Base-by-base conservation (phyloP, 2,113 vertebrate species). In the Poeciliopsis retropinna region DNA sequence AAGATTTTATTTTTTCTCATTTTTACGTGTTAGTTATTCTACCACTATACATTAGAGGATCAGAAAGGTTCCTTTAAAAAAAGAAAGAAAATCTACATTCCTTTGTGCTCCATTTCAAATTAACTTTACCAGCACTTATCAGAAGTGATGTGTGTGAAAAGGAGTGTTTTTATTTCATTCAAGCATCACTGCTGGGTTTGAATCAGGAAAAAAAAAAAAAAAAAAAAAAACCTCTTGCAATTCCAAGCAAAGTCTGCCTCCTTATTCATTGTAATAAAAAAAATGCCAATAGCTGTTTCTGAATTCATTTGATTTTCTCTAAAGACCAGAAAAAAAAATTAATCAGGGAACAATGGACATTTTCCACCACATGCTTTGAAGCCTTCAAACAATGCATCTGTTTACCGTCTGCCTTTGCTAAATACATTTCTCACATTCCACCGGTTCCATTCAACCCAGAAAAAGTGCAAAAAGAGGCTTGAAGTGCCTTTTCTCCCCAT, bases 371-470 rank as follows among this genome's bases (percentile, higher is more conserved):
- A 72, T 88, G 83, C 87, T 82, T 90, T 89, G 85, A 91, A 88
- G 90, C 87, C 77, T 82, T 74, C 67, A 78, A 81, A 90, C 85
- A 91, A 93, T 90, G 87, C 93, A 93, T 91, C 93, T 91, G 92
- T 92, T 90, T 92, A 90, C 88, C 82, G 85, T 89, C 82, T 91
- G 89, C 84, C 88, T 91, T 89, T 78, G 78, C 91, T 77, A 86
- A 91, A 92, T 91, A 92, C 91, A 93, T 93, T 92, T 91, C 91
- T 94, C 85, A 88, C 91, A 92, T 93, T 93, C 92, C 92, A 88
- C 37, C 60, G 85, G 79, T 86, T 91, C 83, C 84, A 89, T 92
- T 93, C 86, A 89, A 90, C 85, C 87, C 90, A 88, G 89, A 44
- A 57, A 91, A 91, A 91, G 92, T 91, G 91, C 87, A 92, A 89